These are phyloP conservation scores for Amniataba percoides DNA, from an alignment of 2,797 vertebrate species.

Conservation along the genomic window DNA sequence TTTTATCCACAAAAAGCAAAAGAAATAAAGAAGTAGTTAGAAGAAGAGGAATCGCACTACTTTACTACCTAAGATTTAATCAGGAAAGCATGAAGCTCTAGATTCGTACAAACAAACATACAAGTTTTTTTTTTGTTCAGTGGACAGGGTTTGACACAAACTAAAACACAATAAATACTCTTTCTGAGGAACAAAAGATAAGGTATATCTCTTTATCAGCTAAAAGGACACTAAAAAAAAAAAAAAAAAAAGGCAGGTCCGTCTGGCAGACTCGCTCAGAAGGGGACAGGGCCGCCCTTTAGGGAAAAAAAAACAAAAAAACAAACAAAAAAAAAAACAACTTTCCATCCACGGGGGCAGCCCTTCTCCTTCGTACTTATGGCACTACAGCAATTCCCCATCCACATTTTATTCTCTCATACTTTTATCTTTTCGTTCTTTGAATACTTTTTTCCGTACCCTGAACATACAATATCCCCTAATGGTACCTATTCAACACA, in stretches of 20 bases:
- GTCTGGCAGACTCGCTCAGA: constrained; percentile 77
- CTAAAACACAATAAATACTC: constrained; percentile 87
- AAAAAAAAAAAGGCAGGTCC: constrained; percentile 71
- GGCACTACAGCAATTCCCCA: constrained; percentile 90
- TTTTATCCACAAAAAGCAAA: constrained; percentile 57
- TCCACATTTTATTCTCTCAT: constrained; percentile 75
- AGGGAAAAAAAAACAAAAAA: constrained; percentile 34
- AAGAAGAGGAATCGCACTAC: constrained; percentile 76
- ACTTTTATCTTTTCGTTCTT: constrained; percentile 58
- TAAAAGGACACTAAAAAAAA: constrained; percentile 75
- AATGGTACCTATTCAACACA: constrained; percentile 85
- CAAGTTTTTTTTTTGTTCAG: constrained; percentile 78
- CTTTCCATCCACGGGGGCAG: constrained; percentile 64
- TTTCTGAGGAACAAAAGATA: constrained; percentile 80
- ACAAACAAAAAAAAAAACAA: constrained; percentile 27
- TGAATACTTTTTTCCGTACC: constrained; percentile 78
- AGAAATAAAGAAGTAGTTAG: constrained; percentile 66
- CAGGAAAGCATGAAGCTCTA: constrained; percentile 79
- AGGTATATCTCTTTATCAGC: constrained; percentile 76
- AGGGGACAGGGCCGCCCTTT: constrained; percentile 63
- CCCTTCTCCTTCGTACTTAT: constrained; percentile 84
- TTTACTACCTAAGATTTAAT: constrained; percentile 80
- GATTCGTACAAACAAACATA: constrained; percentile 78
- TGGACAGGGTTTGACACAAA: constrained; percentile 79
- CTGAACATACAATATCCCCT: constrained; percentile 87